Percentiles rank a stretch among this genome's conserved stretches.
phyloP scores from a whole-genome alignment of 2,113 vertebrate genomes.

The Saiga tatarica region DNA sequence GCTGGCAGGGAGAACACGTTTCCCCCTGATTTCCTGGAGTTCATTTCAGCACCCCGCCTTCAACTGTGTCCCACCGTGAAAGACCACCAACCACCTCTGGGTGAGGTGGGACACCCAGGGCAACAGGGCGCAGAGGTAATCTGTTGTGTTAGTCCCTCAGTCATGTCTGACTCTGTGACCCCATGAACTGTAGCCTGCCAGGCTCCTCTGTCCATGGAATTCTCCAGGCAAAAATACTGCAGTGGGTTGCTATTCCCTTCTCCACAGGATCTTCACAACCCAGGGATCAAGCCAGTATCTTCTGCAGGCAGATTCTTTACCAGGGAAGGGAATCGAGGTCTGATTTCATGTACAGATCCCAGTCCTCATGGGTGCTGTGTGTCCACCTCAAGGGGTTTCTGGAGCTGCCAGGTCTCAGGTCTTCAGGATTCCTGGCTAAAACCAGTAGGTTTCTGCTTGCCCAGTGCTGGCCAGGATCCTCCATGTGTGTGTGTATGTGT shows the following conservation, averaged over 20 bases:
- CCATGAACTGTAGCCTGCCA: background rate
- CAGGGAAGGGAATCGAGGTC: background rate
- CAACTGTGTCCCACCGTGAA: background rate
- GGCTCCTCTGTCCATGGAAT: background rate
- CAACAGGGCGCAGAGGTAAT: background rate
- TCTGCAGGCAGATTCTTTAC: background rate
- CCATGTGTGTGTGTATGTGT: background rate
- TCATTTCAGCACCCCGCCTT: background rate
- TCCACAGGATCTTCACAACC: background rate
- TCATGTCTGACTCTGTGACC: background rate
- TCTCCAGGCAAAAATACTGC: background rate
- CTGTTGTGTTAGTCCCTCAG: background rate
- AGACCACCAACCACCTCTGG: background rate
- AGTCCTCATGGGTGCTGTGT: background rate
- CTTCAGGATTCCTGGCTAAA: background rate
- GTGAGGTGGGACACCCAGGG: background rate
- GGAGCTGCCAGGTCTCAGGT: background rate
- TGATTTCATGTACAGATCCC: background rate
- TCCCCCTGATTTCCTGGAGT: background rate
- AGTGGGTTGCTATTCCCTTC: background rate
- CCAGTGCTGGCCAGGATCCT: background rate
- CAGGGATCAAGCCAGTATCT: background rate
- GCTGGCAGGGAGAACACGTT: background rate
- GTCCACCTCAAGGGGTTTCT: background rate
- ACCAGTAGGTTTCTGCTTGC: background rate